Evolutionary conservation across 2,797 vertebrate genomes (phyloP).

Genomic region (Manis pentadactyla): DNA sequence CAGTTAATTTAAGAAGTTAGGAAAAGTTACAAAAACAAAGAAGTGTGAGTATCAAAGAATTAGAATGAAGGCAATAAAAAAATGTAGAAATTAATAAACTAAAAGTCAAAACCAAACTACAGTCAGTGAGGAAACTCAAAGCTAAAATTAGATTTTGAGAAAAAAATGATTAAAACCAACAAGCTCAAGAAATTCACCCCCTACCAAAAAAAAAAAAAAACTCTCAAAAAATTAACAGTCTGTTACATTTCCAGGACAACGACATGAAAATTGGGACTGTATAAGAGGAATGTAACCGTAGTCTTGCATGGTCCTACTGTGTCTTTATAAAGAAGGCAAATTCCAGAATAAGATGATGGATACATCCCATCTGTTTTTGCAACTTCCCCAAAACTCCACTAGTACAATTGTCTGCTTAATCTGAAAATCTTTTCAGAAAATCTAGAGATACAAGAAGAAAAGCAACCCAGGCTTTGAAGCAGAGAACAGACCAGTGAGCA

Average conservation of each 20-base stretch:
- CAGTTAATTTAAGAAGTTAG: background rate
- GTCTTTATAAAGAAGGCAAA: too few relatives aligned
- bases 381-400: background rate
- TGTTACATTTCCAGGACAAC: background rate
- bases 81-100: background rate
- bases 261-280: accelerated
- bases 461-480: background rate
- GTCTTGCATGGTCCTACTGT: accelerated
- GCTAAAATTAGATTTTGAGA: background rate
- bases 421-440: background rate
- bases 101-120: background rate
- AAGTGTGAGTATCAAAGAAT: background rate
- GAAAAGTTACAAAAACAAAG: background rate
- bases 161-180: background rate
- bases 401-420: background rate
- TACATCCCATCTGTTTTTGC: accelerated
- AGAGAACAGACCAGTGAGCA: background rate
- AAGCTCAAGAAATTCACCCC: background rate
- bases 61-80: background rate
- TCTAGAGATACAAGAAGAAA: too few relatives aligned
- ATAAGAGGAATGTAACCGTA: accelerated
- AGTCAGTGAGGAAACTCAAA: background rate
- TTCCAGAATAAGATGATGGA: accelerated
- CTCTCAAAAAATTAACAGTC: background rate
- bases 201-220: too few relatives aligned